Evolutionary conservation across 2,113 vertebrate species (phyloP), one percentile per base, ranked within the genome.

Genomic region (Heterotilapia buettikoferi): DNA sequence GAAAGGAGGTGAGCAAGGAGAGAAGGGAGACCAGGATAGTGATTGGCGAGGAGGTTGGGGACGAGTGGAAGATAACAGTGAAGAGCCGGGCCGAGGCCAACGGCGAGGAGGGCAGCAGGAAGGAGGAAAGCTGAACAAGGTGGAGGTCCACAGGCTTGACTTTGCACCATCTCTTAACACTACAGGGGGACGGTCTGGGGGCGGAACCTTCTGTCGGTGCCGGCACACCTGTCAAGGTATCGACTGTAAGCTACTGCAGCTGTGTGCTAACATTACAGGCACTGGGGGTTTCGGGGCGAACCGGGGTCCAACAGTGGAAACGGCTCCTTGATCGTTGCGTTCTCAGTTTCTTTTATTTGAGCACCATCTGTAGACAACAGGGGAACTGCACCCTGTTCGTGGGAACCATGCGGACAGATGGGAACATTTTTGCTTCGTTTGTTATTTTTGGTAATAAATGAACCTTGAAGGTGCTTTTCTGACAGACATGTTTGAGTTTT

Each of bases 11-110:
- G 2, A 92, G 53, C 43, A 92, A 88, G 50, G 90, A 93, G 47
- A 90, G 91, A 84, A 73, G 93, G 29, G 92, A 91, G 85, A 93
- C 90, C 9, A 86, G 94, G 40, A 95, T 95, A 1, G 84, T 94
- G 53, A 93, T 92, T 1, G 95, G 95, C 21, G 94, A 93, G 47
- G 93, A 95, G 4, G 90, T 94, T 0, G 95, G 95, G 0, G 91
- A 95, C 1, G 95, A 95, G 86, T 95, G 95, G 95, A 93, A 94
- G 83, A 84, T 95, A 9, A 84, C 89, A 0, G 61, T 86, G 6
- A 92, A 93, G 84, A 92, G 83, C 57, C 61, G 80, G 47, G 71
- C 71, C 1, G 93, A 87, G 29, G 50, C 54, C 3, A 76, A 83
- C 1, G 11, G 80, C 24, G 78, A 83, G 11, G 61, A 84, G 5